Base-by-base conservation (phyloP, 2,888 invertebrate species). In the Macaria notata region DNA sequence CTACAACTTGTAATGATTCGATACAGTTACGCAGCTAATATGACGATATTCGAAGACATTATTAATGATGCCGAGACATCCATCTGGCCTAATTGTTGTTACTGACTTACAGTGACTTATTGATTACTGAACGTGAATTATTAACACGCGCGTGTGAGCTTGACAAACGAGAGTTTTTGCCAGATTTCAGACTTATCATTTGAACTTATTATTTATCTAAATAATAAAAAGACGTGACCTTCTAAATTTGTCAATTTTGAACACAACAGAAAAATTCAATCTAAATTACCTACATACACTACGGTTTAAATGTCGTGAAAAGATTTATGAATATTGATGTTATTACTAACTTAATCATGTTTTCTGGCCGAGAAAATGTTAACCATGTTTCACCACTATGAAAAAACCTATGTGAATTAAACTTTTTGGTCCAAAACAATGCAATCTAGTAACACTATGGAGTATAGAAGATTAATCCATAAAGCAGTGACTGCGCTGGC, bases 11-110 rank as follows among this genome's bases (percentile, higher is more conserved):
- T 19, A 19, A 19, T 19, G 3, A 39, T 56, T 56, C 43, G 56
- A 47, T 55, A 55, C 49, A 47, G 56, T 56, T 60, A 45, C 39
- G 49, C 39, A 46, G 49, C 45, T 4, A 6, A 33, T 38, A 31
- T 50, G 47, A 50, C 45, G 41, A 55, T 51, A 46, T 54, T 33
- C 41, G n/a, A 54, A 67, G 59, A 68, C 70, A 66, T 74, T 65
- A 75, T 73, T 72, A 70, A 75, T 71, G 72, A 70, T 69, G 9
- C 49, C 31, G 31, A 64, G 65, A 67, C 67, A 71, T 69, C 66
- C 59, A 62, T 72, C 62, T 42, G 46, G 60, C 55, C 59, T 71
- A 71, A 73, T 71, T 70, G 64, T 65, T 67, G 56, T 70, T 56
- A 62, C 57, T 41, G 63, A 59, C 38, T 60, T 46, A 71, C 65